These are phyloP conservation scores for Myrmecobius fasciatus DNA, from an alignment of 2,113 vertebrate genomes.

Conservation along the genomic window DNA sequence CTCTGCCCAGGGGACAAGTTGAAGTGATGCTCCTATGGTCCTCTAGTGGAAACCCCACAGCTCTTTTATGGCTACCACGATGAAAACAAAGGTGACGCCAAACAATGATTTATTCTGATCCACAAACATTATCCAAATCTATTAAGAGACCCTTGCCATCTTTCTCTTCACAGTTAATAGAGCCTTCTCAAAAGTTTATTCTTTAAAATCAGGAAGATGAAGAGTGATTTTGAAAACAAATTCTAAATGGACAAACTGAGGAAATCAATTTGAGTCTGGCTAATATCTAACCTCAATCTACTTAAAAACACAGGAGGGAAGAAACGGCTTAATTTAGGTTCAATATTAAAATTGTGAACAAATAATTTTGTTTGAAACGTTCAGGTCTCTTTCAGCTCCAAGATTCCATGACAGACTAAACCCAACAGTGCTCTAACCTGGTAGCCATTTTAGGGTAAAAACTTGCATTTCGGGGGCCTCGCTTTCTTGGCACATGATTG, in stretches of 20 bases:
- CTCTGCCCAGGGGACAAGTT: neutral
- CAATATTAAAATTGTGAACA: conserved; percentile 61
- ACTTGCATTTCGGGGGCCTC: conserved; percentile 81
- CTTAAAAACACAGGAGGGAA: conserved; percentile 48
- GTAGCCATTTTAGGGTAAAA: conserved; percentile 86
- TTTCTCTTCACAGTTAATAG: conserved; percentile 30
- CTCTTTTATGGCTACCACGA: neutral
- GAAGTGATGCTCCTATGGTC: neutral
- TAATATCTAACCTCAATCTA: conserved; percentile 45
- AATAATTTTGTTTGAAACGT: conserved; percentile 44
- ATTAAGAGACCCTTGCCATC: neutral
- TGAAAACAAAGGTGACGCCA: neutral
- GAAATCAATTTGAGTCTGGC: conserved; percentile 31
- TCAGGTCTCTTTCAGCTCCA: neutral
- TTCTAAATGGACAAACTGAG: conserved; percentile 32
- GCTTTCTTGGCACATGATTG: conserved; percentile 84
- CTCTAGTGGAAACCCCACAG: neutral
- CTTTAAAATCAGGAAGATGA: conserved; percentile 3
- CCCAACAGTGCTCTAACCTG: conserved; percentile 60
- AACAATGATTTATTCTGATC: neutral
- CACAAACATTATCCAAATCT: neutral
- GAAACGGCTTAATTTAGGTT: conserved; percentile 66
- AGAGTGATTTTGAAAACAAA: conserved; percentile 33
- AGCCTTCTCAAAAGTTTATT: conserved; percentile 13
- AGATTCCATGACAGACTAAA: conserved; percentile 27